These are phyloP conservation scores for Drosophila bipectinata DNA, from an alignment of 1,140 invertebrate genomes.

Conservation along the genomic window DNA sequence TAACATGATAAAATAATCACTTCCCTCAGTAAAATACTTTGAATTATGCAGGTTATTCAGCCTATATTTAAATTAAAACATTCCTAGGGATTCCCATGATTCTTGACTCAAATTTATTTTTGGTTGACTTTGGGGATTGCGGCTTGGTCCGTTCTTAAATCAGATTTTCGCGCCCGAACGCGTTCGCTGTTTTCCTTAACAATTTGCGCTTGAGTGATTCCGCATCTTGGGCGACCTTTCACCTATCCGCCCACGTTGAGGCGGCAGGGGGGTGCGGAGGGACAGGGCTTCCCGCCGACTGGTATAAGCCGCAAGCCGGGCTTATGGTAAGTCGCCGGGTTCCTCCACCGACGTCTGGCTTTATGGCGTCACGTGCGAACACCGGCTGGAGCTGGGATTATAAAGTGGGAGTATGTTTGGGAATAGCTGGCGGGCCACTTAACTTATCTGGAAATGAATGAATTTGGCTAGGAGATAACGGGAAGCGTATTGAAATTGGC, in stretches of 20 bases:
- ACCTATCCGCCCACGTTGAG: not conserved
- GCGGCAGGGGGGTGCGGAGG: not conserved
- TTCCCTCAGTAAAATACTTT: too few relatives aligned
- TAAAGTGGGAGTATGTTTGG: slow-evolving; percentile 36
- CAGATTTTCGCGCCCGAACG: slow-evolving; percentile 61
- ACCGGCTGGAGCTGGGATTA: slow-evolving; percentile 48
- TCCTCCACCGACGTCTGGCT: slow-evolving; percentile 26
- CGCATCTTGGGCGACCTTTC: slow-evolving; percentile 20
- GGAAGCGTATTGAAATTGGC: slow-evolving; percentile 33
- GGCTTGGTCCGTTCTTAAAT: slow-evolving; percentile 45
- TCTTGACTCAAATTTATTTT: slow-evolving; percentile 3
- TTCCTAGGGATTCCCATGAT: not conserved
- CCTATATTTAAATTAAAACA: not conserved
- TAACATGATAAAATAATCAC: too few relatives aligned
- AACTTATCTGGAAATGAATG: slow-evolving; percentile 35
- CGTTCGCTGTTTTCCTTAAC: slow-evolving; percentile 49
- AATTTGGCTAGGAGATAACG: slow-evolving; percentile 19
- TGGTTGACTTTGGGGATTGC: slow-evolving; percentile 16
- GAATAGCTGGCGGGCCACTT: slow-evolving; percentile 46
- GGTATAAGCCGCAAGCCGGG: slow-evolving; percentile 59
- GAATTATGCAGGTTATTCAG: too few relatives aligned
- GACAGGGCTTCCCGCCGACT: slow-evolving; percentile 29
- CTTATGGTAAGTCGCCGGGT: slow-evolving; percentile 62
- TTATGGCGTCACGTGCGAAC: slow-evolving; percentile 65
- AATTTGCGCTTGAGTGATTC: slow-evolving; percentile 66